A percentile compares a stretch with the other conserved stretches of the same genome.
phyloP scores from a whole-genome alignment of 2,113 vertebrate species.

The Oncorhynchus nerka region DNA sequence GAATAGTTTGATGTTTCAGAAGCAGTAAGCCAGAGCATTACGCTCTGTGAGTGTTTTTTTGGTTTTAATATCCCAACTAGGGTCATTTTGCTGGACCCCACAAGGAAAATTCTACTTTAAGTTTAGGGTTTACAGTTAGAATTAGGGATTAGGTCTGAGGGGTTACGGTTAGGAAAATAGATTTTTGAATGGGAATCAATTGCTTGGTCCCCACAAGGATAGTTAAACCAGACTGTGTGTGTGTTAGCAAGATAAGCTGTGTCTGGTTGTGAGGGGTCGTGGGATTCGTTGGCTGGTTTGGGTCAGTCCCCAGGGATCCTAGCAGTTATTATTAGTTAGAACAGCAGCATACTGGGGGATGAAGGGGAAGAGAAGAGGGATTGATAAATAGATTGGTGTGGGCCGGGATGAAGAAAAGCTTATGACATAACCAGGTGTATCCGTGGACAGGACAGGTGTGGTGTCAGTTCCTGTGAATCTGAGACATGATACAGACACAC shows the following conservation, averaged over 20 bases:
- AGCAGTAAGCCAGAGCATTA: too few relatives aligned
- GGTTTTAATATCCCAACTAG: too few relatives aligned
- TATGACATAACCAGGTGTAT: too few relatives aligned
- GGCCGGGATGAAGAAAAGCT: not conserved
- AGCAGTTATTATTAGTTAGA: slow-evolving; percentile 59
- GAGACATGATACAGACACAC: not conserved
- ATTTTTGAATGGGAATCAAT: too few relatives aligned
- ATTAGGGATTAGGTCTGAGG: too few relatives aligned
- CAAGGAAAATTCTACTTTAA: too few relatives aligned
- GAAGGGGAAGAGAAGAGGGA: not conserved
- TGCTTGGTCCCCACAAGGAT: too few relatives aligned
- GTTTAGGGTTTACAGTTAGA: too few relatives aligned
- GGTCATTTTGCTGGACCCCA: too few relatives aligned
- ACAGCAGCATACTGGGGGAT: not conserved
- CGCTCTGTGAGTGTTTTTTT: not conserved
- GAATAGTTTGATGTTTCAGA: too few relatives aligned
- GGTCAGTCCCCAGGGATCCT: slow-evolving; percentile 65
- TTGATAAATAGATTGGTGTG: not conserved
- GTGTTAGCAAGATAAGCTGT: slow-evolving; percentile 26
- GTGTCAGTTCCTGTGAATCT: not conserved
- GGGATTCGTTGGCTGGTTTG: slow-evolving; percentile 65
- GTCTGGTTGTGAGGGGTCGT: slow-evolving; percentile 64
- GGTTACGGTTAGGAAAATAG: too few relatives aligned
- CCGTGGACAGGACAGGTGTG: not conserved
- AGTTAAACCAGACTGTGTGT: not conserved